Conservation (phyloP, 2,888 invertebrate genomes). For the Drosophila subsilvestris region DNA sequence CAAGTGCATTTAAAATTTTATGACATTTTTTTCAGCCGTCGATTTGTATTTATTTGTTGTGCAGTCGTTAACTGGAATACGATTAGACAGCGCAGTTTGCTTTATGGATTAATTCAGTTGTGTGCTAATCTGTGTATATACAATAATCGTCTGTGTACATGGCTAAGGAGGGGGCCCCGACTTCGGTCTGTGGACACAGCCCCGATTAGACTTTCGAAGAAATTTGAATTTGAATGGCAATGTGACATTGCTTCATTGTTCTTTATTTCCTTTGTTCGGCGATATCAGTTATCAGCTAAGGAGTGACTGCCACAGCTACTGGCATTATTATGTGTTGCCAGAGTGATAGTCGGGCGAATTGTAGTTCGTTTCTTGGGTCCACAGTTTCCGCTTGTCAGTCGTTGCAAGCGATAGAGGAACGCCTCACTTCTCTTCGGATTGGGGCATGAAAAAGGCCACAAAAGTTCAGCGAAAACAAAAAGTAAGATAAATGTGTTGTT, state of each 20-base stretch:
- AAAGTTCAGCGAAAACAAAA: conserved; percentile 22
- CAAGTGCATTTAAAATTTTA: conserved; percentile 24
- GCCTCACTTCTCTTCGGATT: conserved; percentile 19
- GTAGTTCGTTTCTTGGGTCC: conserved; percentile 5
- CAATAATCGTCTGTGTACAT: conserved; percentile 21
- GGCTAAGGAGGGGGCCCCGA: conserved; percentile 2
- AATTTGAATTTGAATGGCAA: conserved; percentile 16
- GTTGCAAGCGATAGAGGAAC: conserved; percentile 2
- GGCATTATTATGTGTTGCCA: conserved; percentile 1
- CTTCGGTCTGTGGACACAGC: conserved; percentile 15
- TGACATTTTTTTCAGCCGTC: background rate
- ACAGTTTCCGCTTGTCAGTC: conserved; percentile 18
- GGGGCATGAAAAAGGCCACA: conserved; percentile 20
- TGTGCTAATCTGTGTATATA: conserved; percentile 27
- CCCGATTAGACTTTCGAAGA: conserved; percentile 32
- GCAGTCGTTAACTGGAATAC: conserved; percentile 6
- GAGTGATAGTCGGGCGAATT: conserved; percentile 26
- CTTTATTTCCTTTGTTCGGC: conserved; percentile 15
- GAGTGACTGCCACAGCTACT: conserved; percentile 3
- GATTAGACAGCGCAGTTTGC: conserved; percentile 22
- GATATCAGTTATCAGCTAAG: conserved; percentile 37
- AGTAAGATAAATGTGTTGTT: conserved; percentile 3
- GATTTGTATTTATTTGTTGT: conserved; percentile 3
- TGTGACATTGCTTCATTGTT: conserved; percentile 23
- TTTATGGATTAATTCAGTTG: conserved; percentile 28